Conservation (phyloP, 2,113 vertebrate species). For the Rhinichthys klamathensis region DNA sequence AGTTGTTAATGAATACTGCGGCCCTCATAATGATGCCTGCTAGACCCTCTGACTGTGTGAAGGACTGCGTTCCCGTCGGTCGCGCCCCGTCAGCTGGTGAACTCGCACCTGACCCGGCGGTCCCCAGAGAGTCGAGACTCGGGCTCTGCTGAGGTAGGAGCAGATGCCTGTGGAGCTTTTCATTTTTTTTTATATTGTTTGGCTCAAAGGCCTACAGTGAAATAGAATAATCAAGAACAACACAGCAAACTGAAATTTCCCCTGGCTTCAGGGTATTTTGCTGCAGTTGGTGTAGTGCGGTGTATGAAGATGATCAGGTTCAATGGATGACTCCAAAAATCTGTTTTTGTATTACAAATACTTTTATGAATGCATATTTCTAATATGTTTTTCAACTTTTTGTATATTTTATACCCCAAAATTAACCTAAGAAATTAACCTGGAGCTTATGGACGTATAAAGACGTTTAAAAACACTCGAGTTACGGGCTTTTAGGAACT, state of each 20-base stretch:
- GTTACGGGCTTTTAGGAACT: no score
- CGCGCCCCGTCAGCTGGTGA: slow-evolving; percentile 40
- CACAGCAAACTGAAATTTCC: slow-evolving; percentile 27
- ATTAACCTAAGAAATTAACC: background rate
- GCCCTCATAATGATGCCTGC: slow-evolving; percentile 51
- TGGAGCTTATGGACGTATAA: no score
- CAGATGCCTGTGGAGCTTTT: slow-evolving; percentile 24
- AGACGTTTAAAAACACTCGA: no score
- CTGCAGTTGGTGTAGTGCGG: background rate
- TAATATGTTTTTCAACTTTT: background rate
- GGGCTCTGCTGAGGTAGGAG: background rate
- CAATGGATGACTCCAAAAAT: background rate
- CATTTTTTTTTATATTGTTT: slow-evolving; percentile 33
- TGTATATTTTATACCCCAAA: background rate
- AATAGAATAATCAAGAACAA: slow-evolving; percentile 38
- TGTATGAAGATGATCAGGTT: background rate
- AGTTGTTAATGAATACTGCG: slow-evolving; percentile 62
- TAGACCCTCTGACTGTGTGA: slow-evolving; percentile 27
- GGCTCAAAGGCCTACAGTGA: slow-evolving; percentile 12
- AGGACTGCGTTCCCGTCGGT: slow-evolving; percentile 46
- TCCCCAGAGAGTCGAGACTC: slow-evolving; percentile 5
- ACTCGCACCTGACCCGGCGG: slow-evolving; percentile 25
- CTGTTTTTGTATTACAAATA: background rate
- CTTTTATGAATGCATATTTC: background rate
- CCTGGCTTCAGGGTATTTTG: slow-evolving; percentile 15